A percentile compares a stretch with the other conserved stretches of the same genome.
Evolutionary conservation across 2,113 vertebrate genomes (phyloP).

Genomic region (Acrocephalus kingi): DNA sequence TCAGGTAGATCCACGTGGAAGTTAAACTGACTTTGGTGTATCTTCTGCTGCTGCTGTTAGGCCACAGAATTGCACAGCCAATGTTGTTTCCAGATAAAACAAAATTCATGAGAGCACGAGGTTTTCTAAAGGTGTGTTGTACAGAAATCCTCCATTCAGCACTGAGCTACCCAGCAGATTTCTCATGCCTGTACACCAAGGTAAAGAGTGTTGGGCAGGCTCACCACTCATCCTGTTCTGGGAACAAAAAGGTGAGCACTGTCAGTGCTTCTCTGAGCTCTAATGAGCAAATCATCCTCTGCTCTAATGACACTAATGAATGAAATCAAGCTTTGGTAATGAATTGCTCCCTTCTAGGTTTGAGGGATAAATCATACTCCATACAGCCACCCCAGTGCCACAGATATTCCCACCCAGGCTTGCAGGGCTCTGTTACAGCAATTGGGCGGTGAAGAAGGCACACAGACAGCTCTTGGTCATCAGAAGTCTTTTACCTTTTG

Average conservation of each 20-base stretch:
- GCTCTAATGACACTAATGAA: slow-evolving; percentile 47
- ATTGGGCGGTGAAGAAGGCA: too few relatives aligned
- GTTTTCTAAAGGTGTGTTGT: background rate
- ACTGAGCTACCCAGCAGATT: background rate
- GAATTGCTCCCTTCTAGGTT: slow-evolving; percentile 17
- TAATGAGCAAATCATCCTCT: background rate
- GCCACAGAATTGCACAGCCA: background rate
- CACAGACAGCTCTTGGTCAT: too few relatives aligned
- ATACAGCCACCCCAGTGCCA: background rate
- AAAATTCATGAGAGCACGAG: background rate
- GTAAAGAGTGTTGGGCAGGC: background rate
- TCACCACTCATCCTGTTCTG: background rate
- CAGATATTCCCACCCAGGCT: background rate
- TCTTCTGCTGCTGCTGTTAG: background rate
- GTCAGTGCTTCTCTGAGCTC: background rate
- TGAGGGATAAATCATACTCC: background rate
- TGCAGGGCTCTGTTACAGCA: background rate
- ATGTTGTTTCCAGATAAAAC: background rate
- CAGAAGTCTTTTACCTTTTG: too few relatives aligned
- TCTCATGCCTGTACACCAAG: background rate
- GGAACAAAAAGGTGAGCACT: background rate
- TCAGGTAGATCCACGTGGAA: background rate
- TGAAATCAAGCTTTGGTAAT: slow-evolving; percentile 46
- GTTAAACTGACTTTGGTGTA: background rate
- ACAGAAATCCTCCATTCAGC: background rate